These are phyloP conservation scores for Epinephelus lanceolatus DNA, from an alignment of 2,113 vertebrate genomes.

Conservation along the genomic window DNA sequence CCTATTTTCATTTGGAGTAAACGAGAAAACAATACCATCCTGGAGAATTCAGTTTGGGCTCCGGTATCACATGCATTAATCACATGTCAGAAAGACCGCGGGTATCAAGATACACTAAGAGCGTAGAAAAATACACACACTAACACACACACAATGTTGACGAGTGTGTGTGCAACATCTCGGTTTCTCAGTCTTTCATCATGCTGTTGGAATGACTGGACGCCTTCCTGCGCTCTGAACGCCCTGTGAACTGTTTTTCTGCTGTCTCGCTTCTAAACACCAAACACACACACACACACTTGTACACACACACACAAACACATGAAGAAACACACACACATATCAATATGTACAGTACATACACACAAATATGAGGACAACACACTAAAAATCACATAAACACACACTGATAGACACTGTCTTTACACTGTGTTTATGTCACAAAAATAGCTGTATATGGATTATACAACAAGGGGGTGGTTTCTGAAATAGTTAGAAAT, in stretches of 20 bases:
- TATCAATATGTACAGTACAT: slow-evolving; percentile 3
- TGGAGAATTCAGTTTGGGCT: slow-evolving; percentile 57
- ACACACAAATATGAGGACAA: background rate
- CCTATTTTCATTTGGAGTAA: slow-evolving; percentile 71
- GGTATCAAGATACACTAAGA: slow-evolving; percentile 54
- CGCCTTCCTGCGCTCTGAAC: slow-evolving; percentile 55
- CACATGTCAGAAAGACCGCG: slow-evolving; percentile 58
- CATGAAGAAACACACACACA: background rate
- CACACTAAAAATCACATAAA: background rate
- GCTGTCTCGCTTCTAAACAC: slow-evolving; percentile 58
- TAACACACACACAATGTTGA: slow-evolving; percentile 10
- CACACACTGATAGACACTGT: background rate
- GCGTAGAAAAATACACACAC: background rate
- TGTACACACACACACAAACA: slow-evolving; percentile 16
- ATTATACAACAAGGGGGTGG: background rate
- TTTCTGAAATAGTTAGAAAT: background rate
- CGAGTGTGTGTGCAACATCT: slow-evolving; percentile 26
- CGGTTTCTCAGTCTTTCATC: slow-evolving; percentile 80
- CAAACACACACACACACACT: slow-evolving; percentile 46
- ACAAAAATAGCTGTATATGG: background rate
- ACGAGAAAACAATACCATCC: slow-evolving; percentile 69
- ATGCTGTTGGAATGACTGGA: slow-evolving; percentile 71
- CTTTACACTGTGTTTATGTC: background rate
- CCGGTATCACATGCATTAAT: slow-evolving; percentile 72
- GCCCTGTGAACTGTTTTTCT: slow-evolving; percentile 61